phyloP scores from a whole-genome alignment of 2,113 vertebrate genomes.

The Tragulus kanchil region DNA sequence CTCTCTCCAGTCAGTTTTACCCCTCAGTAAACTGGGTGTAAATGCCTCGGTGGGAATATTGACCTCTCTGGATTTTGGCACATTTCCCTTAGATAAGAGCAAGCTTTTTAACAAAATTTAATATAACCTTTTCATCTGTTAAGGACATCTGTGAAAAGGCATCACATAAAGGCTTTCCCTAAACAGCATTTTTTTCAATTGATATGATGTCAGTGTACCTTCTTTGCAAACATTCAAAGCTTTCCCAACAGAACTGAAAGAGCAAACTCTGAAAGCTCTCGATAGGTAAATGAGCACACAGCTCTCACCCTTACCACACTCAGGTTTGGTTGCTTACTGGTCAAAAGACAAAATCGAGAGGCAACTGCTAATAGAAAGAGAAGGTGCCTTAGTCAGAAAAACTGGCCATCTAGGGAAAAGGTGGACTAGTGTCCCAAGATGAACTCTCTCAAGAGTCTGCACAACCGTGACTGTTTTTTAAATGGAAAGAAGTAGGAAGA shows the following conservation, averaged over 20 bases:
- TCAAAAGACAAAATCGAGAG: not conserved
- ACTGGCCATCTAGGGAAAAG: not conserved
- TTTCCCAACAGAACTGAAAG: not conserved
- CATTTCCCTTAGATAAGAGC: slow-evolving; percentile 40
- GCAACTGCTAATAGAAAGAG: not conserved
- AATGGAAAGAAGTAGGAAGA: not conserved
- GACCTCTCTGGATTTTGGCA: not conserved
- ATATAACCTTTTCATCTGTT: slow-evolving; percentile 30
- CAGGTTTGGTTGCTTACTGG: not conserved
- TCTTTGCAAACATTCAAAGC: not conserved
- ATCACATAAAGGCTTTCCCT: slow-evolving; percentile 58
- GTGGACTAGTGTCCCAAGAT: not conserved
- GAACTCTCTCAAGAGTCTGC: not conserved
- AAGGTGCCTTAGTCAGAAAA: not conserved
- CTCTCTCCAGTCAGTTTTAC: not conserved
- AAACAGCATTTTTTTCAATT: not conserved
- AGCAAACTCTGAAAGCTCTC: not conserved
- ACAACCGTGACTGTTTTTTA: not conserved
- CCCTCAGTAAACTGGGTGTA: not conserved
- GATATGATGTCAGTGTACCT: not conserved
- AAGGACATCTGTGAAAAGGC: slow-evolving; percentile 35
- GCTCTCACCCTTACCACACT: not conserved
- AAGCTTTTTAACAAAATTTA: slow-evolving; percentile 39
- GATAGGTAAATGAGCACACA: not conserved
- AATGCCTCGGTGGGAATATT: not conserved